Percentiles rank a stretch among this genome's conserved stretches.
Evolutionary conservation across 92 coral and sea anemone genomes (phyloP).

Genomic region (Epizoanthus ramosus): DNA sequence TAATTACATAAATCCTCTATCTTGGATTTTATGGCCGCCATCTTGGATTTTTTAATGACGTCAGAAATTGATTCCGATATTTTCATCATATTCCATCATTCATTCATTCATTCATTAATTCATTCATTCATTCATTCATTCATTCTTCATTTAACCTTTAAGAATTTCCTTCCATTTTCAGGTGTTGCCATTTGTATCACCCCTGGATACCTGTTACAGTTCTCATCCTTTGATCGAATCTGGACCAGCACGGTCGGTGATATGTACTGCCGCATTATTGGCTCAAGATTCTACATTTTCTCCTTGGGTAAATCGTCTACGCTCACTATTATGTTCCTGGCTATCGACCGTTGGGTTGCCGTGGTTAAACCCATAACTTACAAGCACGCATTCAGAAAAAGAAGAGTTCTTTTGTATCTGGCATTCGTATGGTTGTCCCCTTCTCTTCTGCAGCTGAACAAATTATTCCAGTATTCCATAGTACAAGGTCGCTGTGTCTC

Average conservation of each 20-base stretch:
- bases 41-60: no score
- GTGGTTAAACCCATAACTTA: not conserved
- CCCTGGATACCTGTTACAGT: slow-evolving; percentile 6
- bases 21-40: no score
- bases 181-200: slow-evolving; percentile 16
- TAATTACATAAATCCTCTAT: no score
- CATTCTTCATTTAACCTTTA: not conserved
- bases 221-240: not conserved
- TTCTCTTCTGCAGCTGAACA: slow-evolving; percentile 10
- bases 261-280: not conserved
- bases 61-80: no score
- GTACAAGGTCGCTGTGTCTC: not conserved
- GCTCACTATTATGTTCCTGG: slow-evolving; percentile 15
- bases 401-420: not conserved
- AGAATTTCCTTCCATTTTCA: not conserved
- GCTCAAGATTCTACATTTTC: not conserved
- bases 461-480: slow-evolving; percentile 1
- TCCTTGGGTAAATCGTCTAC: slow-evolving; percentile 19
- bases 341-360: slow-evolving; percentile 24
- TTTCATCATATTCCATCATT: no score
- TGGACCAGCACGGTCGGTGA: not conserved
- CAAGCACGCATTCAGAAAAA: not conserved
- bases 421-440: not conserved
- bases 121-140: no score
- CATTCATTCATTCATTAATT: no score